A percentile compares a stretch with the other conserved stretches of the same genome.
phyloP scores from a whole-genome alignment of 2,888 invertebrate genomes.

The Acanthosoma haemorrhoidale region DNA sequence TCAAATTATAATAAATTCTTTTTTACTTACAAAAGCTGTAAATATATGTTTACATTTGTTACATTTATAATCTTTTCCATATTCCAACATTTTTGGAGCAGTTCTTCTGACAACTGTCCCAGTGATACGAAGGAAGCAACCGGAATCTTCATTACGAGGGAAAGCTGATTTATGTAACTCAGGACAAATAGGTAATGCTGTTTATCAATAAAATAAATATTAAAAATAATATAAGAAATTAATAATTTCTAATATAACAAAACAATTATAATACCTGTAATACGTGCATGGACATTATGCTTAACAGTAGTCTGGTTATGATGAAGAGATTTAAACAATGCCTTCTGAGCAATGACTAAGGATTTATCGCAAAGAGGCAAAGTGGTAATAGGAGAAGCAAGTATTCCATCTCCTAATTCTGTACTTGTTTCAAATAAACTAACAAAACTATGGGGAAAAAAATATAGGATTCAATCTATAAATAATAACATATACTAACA shows the following conservation, averaged over 20 bases:
- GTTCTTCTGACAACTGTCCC: conserved; percentile 76
- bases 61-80: conserved; percentile 67
- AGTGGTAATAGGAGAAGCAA: conserved; percentile 58
- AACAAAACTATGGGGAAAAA: conserved; percentile 54
- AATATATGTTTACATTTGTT: conserved; percentile 67
- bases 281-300: conserved; percentile 62
- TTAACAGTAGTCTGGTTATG: conserved; percentile 51
- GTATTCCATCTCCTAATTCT: conserved; percentile 60
- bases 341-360: conserved; percentile 57
- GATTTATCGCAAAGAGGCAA: conserved; percentile 60
- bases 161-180: conserved; percentile 61
- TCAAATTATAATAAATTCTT: no score
- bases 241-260: no score
- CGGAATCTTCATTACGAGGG: conserved; percentile 65
- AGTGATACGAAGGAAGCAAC: conserved; percentile 66
- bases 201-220: conserved; percentile 39
- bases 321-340: conserved; percentile 48
- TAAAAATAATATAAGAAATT: not conserved
- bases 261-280: conserved; percentile 45
- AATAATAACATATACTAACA: no score
- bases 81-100: conserved; percentile 69
- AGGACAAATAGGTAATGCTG: conserved; percentile 62
- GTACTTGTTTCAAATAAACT: conserved; percentile 64
- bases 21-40: conserved; percentile 55
- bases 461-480: not conserved